Evolutionary conservation across 2,113 vertebrate genomes (phyloP), one percentile per base, ranked within the genome.

Genomic region (Notothenia coriiceps): DNA sequence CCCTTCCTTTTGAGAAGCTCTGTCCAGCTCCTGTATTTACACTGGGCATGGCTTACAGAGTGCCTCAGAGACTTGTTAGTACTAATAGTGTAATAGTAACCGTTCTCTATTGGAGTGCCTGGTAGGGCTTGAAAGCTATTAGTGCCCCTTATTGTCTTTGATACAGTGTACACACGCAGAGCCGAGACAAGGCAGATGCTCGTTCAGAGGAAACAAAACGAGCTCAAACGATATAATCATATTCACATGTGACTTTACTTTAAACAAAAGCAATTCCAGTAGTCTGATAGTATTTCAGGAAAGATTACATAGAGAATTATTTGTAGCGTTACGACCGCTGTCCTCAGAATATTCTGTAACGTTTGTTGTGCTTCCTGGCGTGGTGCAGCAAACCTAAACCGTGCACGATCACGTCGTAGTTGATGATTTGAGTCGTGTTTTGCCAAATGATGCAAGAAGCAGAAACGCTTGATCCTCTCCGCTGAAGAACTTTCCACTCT

Each of bases 81-180:
- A 74, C 59, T 84, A 75, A 80, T 60, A 79, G 78, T 78, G 84
- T 86, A 77, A 88, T 69, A 76, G 66, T 86, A 88, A 85, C 67
- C 74, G 64, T 65, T 68, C 59, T 83, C 52, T 83, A 35, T 79
- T 72, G 72, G 80, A 89, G 74, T 70, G 73, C 57, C 75, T 71
- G n/a, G 33, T 67, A 54, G 62, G 46, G 47, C 63, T 55, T 60
- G 55, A 66, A 77, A 78, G 83, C 73, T 80, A 64, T 84, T 80
- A 82, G 74, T 18, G 71, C 77, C 57, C 40, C 44, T 74, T 75
- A 43, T 79, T 82, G 83, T 79, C 61, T 84, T 73, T 77, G 68
- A 79, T 72, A 55, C 18, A 67, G 49, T 64, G 33, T 29, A 70
- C 67, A 82, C 61, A 76, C 79, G 64, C 71, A 74, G 25, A 51